Evolutionary conservation across 2,797 vertebrate genomes (phyloP), one percentile per base, ranked within the genome.

Genomic region (Threskiornis aethiopicus): DNA sequence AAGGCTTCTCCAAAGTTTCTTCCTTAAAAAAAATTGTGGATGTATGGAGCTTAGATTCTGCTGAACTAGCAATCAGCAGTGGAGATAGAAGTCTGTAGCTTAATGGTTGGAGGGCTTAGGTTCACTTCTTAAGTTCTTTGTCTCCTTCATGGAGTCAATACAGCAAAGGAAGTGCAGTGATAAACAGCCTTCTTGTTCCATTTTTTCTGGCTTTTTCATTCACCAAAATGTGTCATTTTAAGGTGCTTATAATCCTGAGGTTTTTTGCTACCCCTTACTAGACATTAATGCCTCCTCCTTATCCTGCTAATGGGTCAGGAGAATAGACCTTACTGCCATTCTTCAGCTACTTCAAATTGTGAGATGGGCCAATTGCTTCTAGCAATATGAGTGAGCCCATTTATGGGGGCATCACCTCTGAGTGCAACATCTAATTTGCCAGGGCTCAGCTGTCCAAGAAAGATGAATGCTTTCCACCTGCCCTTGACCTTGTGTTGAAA

Each of bases 1-100:
- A 58, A 35, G 0, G 0, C 4, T 73, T 62, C 54, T 55, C 16
- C 37, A 49, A 66, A 67, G 24, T 79, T 84, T 61, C 1, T 1
- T 44, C 35, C 6, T 3, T 61, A 29, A 66, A 55, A 72, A 37
- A 28, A 47, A 31, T 6, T 29, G 41, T n/a, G 22, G 16, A 33
- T 4, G 1, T 7, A 25, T 14, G 13, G n/a, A 25, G 41, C 17
- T 52, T 22, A 78, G 26, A 5, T 64, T 51, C 19, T 65, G 33
- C 18, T 71, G 52, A 71, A 57, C 16, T 12, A 57, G 37, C 25
- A 70, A 35, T 18, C n/a, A 46, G 13, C 15, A 46, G 21, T 33
- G 13, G 59, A 70, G 31, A 58, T 46, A 10, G 25, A 26, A 77
- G 12, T 7, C 47, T 33, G 39, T 52, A 20, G 2, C 12, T n/a